Percentiles rank a stretch among this genome's conserved stretches.
Evolutionary conservation across 2,888 invertebrate species (phyloP).

Genomic region (Lacanobia oleracea): DNA sequence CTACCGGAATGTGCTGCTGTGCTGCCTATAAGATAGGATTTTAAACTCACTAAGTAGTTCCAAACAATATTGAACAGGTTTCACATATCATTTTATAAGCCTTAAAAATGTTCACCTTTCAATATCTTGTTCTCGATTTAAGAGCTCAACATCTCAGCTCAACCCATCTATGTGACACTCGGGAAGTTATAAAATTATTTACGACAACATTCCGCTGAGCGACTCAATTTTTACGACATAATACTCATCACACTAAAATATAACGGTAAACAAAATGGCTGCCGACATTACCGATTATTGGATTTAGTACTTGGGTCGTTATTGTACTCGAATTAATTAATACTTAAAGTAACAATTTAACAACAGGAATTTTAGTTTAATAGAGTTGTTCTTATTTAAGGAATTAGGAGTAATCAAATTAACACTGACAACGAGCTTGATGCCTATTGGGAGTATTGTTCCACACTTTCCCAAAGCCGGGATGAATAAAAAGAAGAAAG

Average conservation of each 20-base stretch:
- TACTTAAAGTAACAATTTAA: slow-evolving; percentile 6
- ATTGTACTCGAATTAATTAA: slow-evolving; percentile 28
- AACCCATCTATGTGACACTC: slow-evolving; percentile 22
- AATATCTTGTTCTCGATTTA: slow-evolving; percentile 21
- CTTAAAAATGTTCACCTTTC: not conserved
- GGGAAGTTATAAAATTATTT: slow-evolving; percentile 60
- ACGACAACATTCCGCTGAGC: slow-evolving; percentile 41
- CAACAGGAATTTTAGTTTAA: not conserved
- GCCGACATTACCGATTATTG: slow-evolving; percentile 33
- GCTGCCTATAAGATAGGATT: no score
- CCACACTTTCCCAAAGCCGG: no score
- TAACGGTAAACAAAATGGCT: slow-evolving; percentile 50
- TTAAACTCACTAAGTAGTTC: no score
- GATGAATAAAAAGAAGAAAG: no score
- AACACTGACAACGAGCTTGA: no score
- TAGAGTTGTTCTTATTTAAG: not conserved
- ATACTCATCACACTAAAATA: slow-evolving; percentile 59
- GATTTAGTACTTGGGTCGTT: slow-evolving; percentile 39
- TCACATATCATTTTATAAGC: not conserved
- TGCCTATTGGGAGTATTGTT: no score
- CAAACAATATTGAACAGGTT: not conserved
- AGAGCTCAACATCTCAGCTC: slow-evolving; percentile 2
- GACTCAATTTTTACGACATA: slow-evolving; percentile 53
- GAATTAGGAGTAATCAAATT: no score
- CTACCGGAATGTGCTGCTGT: no score